A percentile compares a stretch with the other conserved stretches of the same genome.
Evolutionary conservation across 2,113 vertebrate species (phyloP).

Genomic region (Dendrocopos noguchii): DNA sequence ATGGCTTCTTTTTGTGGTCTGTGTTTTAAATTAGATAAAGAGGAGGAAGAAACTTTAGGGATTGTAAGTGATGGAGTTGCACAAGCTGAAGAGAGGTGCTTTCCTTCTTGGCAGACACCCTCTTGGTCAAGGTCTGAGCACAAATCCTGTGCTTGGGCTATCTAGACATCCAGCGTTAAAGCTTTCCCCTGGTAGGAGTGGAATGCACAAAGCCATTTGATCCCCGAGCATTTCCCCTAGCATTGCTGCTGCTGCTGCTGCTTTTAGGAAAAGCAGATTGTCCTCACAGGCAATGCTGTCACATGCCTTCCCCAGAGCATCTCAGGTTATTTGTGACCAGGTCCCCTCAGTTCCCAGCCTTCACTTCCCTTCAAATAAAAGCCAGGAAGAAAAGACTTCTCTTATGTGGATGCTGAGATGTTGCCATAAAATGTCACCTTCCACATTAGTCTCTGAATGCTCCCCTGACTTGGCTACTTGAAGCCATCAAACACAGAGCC

Average conservation of each 20-base stretch:
- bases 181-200: not conserved
- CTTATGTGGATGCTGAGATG: not conserved
- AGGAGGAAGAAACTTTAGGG: not conserved
- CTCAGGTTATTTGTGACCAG: not conserved
- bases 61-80: not conserved
- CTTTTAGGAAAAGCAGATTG: not conserved
- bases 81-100: not conserved
- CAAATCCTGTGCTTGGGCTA: not conserved
- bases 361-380: not conserved
- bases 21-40: not conserved
- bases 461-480: not conserved
- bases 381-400: not conserved
- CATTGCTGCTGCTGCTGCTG: not conserved
- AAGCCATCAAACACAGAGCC: not conserved
- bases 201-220: not conserved
- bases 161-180: not conserved
- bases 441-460: not conserved
- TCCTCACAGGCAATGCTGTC: not conserved
- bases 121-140: not conserved
- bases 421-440: not conserved
- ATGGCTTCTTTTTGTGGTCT: not conserved
- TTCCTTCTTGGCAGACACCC: not conserved
- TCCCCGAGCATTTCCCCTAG: too few species aligned
- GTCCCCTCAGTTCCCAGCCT: not conserved
- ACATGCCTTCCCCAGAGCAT: not conserved